Evolutionary conservation across 2,888 invertebrate species (phyloP).

Genomic region (Azorinus chamasolen): DNA sequence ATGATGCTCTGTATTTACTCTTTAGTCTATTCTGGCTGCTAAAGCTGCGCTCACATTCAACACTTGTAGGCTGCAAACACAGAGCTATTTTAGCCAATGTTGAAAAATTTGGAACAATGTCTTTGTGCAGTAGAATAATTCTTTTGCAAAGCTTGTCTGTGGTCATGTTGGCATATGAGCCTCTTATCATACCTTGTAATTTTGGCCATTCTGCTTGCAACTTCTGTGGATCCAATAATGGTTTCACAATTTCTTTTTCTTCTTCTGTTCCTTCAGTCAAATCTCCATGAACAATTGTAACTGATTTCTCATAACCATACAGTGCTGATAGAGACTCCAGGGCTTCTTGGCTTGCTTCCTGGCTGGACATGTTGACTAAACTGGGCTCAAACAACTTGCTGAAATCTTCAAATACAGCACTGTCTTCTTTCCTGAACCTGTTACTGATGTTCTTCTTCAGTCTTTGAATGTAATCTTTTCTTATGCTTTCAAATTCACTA

Average conservation of each 20-base stretch:
- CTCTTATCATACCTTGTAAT: slow-evolving; percentile 21
- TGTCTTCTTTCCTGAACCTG: slow-evolving; percentile 31
- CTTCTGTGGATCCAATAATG: slow-evolving; percentile 11
- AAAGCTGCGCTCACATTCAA: slow-evolving; percentile 45
- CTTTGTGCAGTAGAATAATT: slow-evolving; percentile 16
- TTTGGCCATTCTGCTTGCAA: slow-evolving; percentile 17
- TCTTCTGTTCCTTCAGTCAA: slow-evolving; percentile 9
- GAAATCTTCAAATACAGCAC: slow-evolving; percentile 21
- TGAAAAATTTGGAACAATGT: slow-evolving; percentile 12
- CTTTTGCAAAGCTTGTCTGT: slow-evolving; percentile 20
- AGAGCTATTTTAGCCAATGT: slow-evolving; percentile 26
- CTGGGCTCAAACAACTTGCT: slow-evolving; percentile 27
- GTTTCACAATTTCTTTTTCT: not conserved
- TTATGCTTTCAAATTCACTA: slow-evolving; percentile 12
- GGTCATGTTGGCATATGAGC: slow-evolving; percentile 3
- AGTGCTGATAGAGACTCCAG: slow-evolving; percentile 3
- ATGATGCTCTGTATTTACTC: slow-evolving; percentile 13
- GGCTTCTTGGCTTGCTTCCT: slow-evolving; percentile 7
- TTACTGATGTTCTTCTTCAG: slow-evolving; percentile 31
- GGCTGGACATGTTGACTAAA: slow-evolving; percentile 3
- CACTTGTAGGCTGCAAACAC: slow-evolving; percentile 35
- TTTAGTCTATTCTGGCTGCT: slow-evolving; percentile 46
- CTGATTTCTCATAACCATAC: slow-evolving; percentile 29
- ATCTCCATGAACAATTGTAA: slow-evolving; percentile 23
- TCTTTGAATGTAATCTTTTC: slow-evolving; percentile 6